A percentile compares a stretch with the other conserved stretches of the same genome.
Evolutionary conservation across 2,888 invertebrate genomes (phyloP).

Genomic region (Hyposoter dolosus): DNA sequence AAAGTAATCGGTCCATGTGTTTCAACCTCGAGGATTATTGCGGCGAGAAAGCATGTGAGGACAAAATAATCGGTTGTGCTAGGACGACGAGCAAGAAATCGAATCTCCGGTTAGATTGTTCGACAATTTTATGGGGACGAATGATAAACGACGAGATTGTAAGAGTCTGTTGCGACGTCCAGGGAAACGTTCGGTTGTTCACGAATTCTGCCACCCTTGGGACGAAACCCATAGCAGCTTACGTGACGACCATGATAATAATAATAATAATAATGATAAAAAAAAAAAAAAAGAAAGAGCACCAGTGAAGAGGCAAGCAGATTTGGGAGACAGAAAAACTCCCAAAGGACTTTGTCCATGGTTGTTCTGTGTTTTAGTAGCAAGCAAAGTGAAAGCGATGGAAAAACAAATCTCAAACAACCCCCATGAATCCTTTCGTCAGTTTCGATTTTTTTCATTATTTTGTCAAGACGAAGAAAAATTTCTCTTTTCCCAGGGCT

Average conservation of each 20-base stretch:
- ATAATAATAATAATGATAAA: conserved; percentile 6
- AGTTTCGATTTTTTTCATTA: background rate
- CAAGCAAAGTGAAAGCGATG: background rate
- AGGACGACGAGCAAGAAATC: conserved; percentile 32
- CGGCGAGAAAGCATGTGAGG: conserved; percentile 1
- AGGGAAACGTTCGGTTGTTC: conserved; percentile 26
- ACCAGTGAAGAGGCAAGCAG: conserved; percentile 10
- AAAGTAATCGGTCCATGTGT: conserved; percentile 1
- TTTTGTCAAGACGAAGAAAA: background rate
- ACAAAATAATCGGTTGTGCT: conserved; percentile 42
- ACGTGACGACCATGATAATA: conserved; percentile 17
- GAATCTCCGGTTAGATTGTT: conserved; percentile 45
- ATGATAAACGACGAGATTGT: conserved; percentile 22
- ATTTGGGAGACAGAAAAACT: background rate
- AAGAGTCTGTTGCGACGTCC: conserved; percentile 3
- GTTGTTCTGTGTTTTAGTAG: background rate
- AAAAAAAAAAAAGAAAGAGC: conserved; percentile 12
- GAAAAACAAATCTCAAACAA: background rate
- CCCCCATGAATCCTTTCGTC: background rate
- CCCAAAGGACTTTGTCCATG: background rate
- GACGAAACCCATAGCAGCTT: conserved; percentile 24
- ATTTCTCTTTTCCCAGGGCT: too few species aligned
- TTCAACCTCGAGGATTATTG: conserved; percentile 27
- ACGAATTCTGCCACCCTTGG: conserved; percentile 27
- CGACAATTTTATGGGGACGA: conserved; percentile 45